These are phyloP conservation scores for Zaprionus bogoriensis DNA, from an alignment of 2,888 invertebrate genomes.

Conservation along the genomic window DNA sequence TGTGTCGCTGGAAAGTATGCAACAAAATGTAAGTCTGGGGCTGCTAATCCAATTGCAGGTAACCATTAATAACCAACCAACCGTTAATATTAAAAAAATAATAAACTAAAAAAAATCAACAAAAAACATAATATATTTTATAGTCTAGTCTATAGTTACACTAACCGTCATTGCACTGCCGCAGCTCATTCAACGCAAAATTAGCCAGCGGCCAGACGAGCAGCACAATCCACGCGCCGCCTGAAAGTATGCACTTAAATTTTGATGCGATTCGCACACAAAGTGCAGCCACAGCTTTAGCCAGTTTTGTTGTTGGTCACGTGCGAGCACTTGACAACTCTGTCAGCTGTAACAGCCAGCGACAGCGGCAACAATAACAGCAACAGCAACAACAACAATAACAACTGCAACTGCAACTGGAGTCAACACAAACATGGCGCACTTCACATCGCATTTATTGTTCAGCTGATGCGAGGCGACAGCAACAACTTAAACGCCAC, in stretches of 20 bases:
- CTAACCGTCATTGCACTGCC: no score
- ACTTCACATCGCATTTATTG: conserved; percentile 11
- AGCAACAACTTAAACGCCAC: conserved; percentile 10
- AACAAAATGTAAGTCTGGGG: background rate
- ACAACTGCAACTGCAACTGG: conserved; percentile 1
- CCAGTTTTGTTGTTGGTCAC: conserved; percentile 20
- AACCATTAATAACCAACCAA: no score
- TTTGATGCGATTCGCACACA: conserved; percentile 1
- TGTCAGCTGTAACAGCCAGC: background rate
- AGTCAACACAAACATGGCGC: conserved; percentile 11
- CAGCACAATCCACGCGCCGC: background rate
- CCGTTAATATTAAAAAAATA: no score
- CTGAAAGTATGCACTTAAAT: conserved; percentile 20
- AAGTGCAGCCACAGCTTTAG: conserved; percentile 6
- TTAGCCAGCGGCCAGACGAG: background rate
- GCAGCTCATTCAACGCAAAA: background rate
- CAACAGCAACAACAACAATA: background rate
- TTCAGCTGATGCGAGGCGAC: conserved; percentile 13
- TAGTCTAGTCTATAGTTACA: no score
- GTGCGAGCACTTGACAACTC: conserved; percentile 20
- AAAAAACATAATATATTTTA: no score
- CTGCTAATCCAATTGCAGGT: no score
- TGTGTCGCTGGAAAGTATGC: conserved; percentile 26
- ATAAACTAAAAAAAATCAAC: no score
- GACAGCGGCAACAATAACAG: conserved; percentile 1